A percentile compares a stretch with the other conserved stretches of the same genome.
Evolutionary conservation across 1,140 invertebrate species (phyloP).

Genomic region (Mercenaria mercenaria): DNA sequence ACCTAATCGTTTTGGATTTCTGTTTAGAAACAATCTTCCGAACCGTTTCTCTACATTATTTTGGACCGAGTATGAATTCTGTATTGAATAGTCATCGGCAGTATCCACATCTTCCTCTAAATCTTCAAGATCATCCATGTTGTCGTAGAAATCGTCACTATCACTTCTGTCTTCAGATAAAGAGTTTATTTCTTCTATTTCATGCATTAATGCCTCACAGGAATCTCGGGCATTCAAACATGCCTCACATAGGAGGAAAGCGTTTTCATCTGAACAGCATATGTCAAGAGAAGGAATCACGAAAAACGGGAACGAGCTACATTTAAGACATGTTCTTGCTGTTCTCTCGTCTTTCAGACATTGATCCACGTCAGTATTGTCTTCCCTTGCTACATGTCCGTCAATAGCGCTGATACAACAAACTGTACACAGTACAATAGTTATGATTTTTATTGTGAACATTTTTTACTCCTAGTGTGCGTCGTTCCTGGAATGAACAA

Average conservation of each 20-base stretch:
- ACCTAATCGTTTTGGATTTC: background rate
- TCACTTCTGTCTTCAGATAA: background rate
- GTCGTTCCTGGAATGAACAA: too few relatives aligned
- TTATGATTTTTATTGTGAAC: background rate
- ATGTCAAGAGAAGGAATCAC: background rate
- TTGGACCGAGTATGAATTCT: too few relatives aligned
- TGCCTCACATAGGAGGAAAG: conserved; percentile 3
- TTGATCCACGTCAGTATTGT: background rate
- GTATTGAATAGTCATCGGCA: too few relatives aligned
- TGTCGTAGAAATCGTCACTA: background rate
- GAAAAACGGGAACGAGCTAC: background rate
- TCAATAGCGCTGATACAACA: background rate
- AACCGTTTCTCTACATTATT: background rate
- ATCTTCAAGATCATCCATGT: background rate
- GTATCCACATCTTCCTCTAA: background rate
- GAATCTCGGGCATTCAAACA: conserved; percentile 20
- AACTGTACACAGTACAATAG: background rate
- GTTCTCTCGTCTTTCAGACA: background rate
- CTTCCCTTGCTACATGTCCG: background rate
- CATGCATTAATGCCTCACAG: background rate
- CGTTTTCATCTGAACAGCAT: background rate
- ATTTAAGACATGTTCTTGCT: background rate
- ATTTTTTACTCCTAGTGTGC: background rate
- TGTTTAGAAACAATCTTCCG: conserved; percentile 22
- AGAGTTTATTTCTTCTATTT: background rate